phyloP scores from a whole-genome alignment of 2,888 invertebrate species.

The Nysson spinosus region DNA sequence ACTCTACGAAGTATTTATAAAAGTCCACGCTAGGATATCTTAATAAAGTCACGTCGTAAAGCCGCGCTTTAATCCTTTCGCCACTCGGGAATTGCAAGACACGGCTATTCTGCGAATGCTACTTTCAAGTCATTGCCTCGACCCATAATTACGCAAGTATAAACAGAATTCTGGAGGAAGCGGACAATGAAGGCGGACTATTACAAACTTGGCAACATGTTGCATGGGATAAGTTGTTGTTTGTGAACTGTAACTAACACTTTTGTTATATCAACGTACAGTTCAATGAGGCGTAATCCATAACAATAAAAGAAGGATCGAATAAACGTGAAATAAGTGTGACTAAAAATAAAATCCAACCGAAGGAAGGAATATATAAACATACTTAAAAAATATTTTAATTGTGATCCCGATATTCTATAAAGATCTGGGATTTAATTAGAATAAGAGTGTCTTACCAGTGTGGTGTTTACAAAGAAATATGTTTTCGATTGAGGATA shows the following conservation, averaged over 20 bases:
- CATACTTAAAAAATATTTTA: too few species aligned
- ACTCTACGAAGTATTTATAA: slow-evolving; percentile 33
- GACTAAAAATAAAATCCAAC: not conserved
- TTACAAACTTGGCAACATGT: slow-evolving; percentile 21
- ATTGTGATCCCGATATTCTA: too few species aligned
- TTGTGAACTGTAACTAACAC: too few species aligned
- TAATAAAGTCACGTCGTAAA: slow-evolving; percentile 49
- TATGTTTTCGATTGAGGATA: too few species aligned
- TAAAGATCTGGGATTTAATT: too few species aligned
- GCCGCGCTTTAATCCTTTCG: slow-evolving; percentile 34
- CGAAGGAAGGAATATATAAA: too few species aligned
- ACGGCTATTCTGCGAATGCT: slow-evolving; percentile 55
- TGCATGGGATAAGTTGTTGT: slow-evolving; percentile 31
- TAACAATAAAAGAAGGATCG: too few species aligned
- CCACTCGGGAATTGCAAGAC: slow-evolving; percentile 43
- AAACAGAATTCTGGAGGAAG: slow-evolving; percentile 46
- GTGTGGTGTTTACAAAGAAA: too few species aligned
- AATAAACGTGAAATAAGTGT: too few species aligned
- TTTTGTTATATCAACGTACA: too few species aligned
- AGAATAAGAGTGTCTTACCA: too few species aligned
- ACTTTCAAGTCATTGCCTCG: slow-evolving; percentile 65
- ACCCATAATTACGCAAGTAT: slow-evolving; percentile 69
- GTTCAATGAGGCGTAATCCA: too few species aligned
- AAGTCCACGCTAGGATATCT: slow-evolving; percentile 21
- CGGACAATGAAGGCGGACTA: slow-evolving; percentile 36